These are phyloP conservation scores for Pteronotus mesoamericanus DNA, from an alignment of 2,797 vertebrate species.

Conservation along the genomic window DNA sequence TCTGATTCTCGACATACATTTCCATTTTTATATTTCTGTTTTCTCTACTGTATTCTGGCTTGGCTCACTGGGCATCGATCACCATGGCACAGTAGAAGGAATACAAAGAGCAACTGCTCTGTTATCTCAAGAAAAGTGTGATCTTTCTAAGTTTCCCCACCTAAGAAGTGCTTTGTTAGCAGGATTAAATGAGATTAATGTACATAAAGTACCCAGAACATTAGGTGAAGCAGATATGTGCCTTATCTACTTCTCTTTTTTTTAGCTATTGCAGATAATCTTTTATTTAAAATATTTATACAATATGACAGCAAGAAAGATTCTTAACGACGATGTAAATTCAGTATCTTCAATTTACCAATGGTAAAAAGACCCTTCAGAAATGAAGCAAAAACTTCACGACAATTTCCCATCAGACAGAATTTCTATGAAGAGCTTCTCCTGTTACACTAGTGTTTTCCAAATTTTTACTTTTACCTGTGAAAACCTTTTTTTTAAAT, in stretches of 20 bases:
- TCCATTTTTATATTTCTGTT: background rate
- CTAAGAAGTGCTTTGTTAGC: background rate
- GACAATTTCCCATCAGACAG: background rate
- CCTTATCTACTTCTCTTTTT: background rate
- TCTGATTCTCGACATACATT: background rate
- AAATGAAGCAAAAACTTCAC: background rate
- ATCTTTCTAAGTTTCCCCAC: background rate
- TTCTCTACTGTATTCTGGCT: background rate
- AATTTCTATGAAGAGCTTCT: background rate
- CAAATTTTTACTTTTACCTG: background rate
- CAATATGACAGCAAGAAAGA: background rate
- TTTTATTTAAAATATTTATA: background rate
- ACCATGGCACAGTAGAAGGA: background rate
- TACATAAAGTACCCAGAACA: background rate
- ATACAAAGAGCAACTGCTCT: background rate
- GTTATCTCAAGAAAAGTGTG: background rate
- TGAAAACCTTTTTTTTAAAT: background rate
- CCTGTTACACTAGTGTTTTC: background rate
- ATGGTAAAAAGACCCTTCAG: background rate
- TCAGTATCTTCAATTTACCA: background rate
- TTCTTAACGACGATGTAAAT: background rate
- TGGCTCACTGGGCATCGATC: background rate
- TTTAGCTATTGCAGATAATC: background rate
- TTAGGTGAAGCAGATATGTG: background rate
- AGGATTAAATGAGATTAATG: background rate